Percentiles rank a stretch among this genome's conserved stretches.
Evolutionary conservation across 2,113 vertebrate species (phyloP).

Genomic region (Mastomys natalensis): DNA sequence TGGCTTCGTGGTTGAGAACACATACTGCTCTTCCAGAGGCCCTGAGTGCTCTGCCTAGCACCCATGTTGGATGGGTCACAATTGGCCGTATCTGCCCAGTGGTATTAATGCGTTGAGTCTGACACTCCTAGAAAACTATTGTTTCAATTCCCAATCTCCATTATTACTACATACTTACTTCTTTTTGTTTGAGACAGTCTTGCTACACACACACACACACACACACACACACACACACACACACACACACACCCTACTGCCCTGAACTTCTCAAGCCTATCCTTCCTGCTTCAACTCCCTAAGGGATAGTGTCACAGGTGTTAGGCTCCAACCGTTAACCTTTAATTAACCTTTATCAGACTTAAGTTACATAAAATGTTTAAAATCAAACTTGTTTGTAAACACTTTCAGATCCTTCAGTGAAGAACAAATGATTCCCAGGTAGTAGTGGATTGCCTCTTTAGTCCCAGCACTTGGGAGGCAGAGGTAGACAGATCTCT

Average conservation of each 20-base stretch:
- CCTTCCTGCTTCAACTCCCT: not conserved
- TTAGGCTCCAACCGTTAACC: not conserved
- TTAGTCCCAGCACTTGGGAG: not conserved
- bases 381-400: slow-evolving; percentile 46
- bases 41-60: not conserved
- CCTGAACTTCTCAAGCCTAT: not conserved
- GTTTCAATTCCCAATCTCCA: not conserved
- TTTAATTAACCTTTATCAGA: slow-evolving; percentile 30
- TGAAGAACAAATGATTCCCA: not conserved
- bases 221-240: too few species aligned
- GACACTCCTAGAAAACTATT: not conserved
- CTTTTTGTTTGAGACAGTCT: not conserved
- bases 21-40: not conserved
- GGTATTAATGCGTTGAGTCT: not conserved
- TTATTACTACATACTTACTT: not conserved
- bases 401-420: slow-evolving; percentile 26
- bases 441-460: not conserved
- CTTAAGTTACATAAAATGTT: slow-evolving; percentile 25
- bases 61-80: not conserved
- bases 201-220: not conserved
- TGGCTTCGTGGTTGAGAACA: not conserved
- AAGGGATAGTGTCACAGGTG: not conserved
- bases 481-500: not conserved
- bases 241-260: too few species aligned
- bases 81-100: not conserved